Percentiles rank a stretch among this genome's conserved stretches.
phyloP scores from a whole-genome alignment of 2,797 vertebrate species.

The Aeoliscus strigatus region DNA sequence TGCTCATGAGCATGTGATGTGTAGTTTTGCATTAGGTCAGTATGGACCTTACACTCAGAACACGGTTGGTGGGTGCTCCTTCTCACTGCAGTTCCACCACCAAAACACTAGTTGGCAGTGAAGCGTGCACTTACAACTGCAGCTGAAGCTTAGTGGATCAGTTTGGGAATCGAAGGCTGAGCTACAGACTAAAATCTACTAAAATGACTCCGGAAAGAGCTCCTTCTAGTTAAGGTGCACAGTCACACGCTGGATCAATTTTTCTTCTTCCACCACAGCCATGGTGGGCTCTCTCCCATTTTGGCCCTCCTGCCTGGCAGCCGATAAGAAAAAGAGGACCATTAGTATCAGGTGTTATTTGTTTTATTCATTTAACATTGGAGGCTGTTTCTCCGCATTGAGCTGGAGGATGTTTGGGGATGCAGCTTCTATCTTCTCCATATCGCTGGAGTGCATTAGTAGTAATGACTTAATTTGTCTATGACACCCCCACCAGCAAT shows the following conservation, averaged over 20 bases:
- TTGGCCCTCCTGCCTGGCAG: constrained; percentile 58
- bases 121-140: too few relatives aligned
- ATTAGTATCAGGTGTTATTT: constrained; percentile 57
- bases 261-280: constrained; percentile 24
- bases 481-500: constrained; percentile 53
- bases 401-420: constrained; percentile 34
- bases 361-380: constrained; percentile 64
- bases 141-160: too few relatives aligned
- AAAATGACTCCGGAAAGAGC: too few relatives aligned
- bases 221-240: too few relatives aligned
- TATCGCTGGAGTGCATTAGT: constrained; percentile 63
- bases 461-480: constrained; percentile 73
- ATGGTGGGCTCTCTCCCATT: constrained; percentile 35
- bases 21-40: too few relatives aligned
- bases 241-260: constrained; percentile 41
- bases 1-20: too few relatives aligned
- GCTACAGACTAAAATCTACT: too few relatives aligned
- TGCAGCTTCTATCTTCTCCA: constrained; percentile 54
- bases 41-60: too few relatives aligned
- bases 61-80: too few relatives aligned
- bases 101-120: too few relatives aligned
- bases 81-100: too few relatives aligned
- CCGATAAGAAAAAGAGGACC: constrained; percentile 65
- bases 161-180: too few relatives aligned
- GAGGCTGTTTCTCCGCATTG: constrained; percentile 58